Evolutionary conservation across 1,140 invertebrate genomes (phyloP).

Genomic region (Drosophila kohkoa): DNA sequence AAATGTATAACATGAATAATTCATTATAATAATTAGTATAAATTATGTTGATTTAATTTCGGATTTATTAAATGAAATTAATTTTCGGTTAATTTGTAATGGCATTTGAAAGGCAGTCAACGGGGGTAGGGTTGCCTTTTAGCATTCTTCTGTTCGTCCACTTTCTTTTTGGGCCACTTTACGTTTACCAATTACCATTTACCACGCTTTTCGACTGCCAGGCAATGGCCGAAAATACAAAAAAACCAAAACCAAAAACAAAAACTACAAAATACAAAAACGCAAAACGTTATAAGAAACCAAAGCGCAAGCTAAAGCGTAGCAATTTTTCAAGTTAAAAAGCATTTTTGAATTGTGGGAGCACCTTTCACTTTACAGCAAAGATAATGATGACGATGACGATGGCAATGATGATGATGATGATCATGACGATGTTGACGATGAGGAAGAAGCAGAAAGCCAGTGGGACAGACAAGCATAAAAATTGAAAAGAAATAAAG

Average conservation of each 20-base stretch:
- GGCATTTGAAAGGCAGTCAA: constrained; percentile 30
- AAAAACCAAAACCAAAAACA: constrained; percentile 12
- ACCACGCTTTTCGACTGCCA: constrained; percentile 59
- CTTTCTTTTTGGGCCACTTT: constrained; percentile 74
- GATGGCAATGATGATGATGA: constrained; percentile 12
- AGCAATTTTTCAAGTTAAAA: constrained; percentile 80
- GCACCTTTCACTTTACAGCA: constrained; percentile 81
- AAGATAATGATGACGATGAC: constrained; percentile 17
- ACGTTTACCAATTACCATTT: constrained; percentile 73
- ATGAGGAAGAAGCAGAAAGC: constrained; percentile 30
- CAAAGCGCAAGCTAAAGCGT: constrained; percentile 61
- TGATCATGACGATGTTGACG: constrained; percentile 10
- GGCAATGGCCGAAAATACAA: constrained; percentile 30
- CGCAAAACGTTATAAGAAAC: constrained; percentile 50
- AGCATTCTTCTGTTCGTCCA: constrained; percentile 56
- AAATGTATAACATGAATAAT: background rate
- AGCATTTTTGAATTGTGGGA: constrained; percentile 82
- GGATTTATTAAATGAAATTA: background rate
- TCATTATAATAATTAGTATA: constrained; percentile 2
- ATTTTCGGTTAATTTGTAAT: background rate
- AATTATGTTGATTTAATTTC: background rate
- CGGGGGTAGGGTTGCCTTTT: constrained; percentile 34
- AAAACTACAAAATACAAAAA: constrained; percentile 27
- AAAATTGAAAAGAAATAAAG: constrained; percentile 80
- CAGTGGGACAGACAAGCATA: constrained; percentile 43